Evolutionary conservation across 2,888 invertebrate species (phyloP).

Genomic region (Scaptomyza polygonia): DNA sequence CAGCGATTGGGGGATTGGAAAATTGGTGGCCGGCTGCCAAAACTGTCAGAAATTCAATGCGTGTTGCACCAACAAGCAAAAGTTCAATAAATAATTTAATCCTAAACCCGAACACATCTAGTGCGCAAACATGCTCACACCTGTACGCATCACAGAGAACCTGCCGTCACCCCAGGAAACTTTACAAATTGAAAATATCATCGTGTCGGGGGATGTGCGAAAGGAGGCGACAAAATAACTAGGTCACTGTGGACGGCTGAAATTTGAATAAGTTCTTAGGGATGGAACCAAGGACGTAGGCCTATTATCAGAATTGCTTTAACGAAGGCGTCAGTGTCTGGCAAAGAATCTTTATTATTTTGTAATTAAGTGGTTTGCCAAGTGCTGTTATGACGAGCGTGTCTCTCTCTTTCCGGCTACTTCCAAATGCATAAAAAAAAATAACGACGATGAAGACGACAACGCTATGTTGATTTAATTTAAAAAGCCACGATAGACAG

Average conservation of each 20-base stretch:
- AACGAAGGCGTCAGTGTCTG: constrained; percentile 68
- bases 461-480: constrained; percentile 75
- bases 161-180: constrained; percentile 14
- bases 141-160: constrained; percentile 38
- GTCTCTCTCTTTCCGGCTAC: constrained; percentile 48
- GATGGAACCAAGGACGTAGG: constrained; percentile 23
- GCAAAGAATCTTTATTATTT: constrained; percentile 76
- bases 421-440: constrained; percentile 59
- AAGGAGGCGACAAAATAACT: constrained; percentile 58
- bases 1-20: constrained; percentile 27
- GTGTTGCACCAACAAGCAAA: constrained; percentile 63
- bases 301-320: constrained; percentile 58
- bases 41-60: constrained; percentile 72
- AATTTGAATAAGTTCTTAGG: constrained; percentile 65
- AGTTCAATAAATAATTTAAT: constrained; percentile 78
- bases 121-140: constrained; percentile 6
- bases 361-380: constrained; percentile 79
- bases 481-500: constrained; percentile 64
- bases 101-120: constrained; percentile 55
- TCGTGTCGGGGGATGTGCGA: constrained; percentile 19
- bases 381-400: constrained; percentile 41
- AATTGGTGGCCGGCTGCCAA: constrained; percentile 54
- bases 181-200: constrained; percentile 69
- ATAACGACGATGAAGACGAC: constrained; percentile 37
- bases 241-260: constrained; percentile 68